Evolutionary conservation across 2,888 invertebrate genomes (phyloP).

Genomic region (Xanthorhoe designata): DNA sequence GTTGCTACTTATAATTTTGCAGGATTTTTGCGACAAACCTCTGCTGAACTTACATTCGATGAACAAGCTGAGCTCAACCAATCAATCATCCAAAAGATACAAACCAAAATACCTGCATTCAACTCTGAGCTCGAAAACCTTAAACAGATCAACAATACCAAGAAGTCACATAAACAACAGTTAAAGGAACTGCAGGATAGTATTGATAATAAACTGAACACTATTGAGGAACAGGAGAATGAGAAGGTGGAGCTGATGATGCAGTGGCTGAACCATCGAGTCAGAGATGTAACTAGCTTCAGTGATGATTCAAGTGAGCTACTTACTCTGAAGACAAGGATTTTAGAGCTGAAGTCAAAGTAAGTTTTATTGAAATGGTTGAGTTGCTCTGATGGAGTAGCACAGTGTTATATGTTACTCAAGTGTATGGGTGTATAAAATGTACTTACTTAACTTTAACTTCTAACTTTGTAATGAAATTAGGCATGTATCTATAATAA

Average conservation of each 20-base stretch:
- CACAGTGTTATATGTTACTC: too few species aligned
- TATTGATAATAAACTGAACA: constrained; percentile 68
- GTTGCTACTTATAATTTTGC: constrained; percentile 37
- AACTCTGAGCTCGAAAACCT: constrained; percentile 63
- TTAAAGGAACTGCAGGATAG: constrained; percentile 66
- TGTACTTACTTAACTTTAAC: too few species aligned
- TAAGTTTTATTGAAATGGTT: constrained; percentile 49
- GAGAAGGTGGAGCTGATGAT: constrained; percentile 76
- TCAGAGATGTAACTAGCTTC: constrained; percentile 65
- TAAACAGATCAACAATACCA: constrained; percentile 48
- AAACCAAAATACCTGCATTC: constrained; percentile 66
- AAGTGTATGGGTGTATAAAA: too few species aligned
- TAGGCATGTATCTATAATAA: too few species aligned
- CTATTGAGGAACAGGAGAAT: constrained; percentile 70
- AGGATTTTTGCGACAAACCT: constrained; percentile 74
- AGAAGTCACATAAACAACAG: constrained; percentile 56
- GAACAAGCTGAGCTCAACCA: constrained; percentile 77
- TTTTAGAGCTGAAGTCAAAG: constrained; percentile 79
- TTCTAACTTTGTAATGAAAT: too few species aligned
- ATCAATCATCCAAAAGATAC: constrained; percentile 69
- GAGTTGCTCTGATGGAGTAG: too few species aligned
- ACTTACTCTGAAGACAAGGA: constrained; percentile 68
- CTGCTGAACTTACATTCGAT: constrained; percentile 70
- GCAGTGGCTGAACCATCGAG: constrained; percentile 76
- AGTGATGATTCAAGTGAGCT: constrained; percentile 68